phyloP scores from a whole-genome alignment of 1,140 invertebrate species.

The Metaphire vulgaris region DNA sequence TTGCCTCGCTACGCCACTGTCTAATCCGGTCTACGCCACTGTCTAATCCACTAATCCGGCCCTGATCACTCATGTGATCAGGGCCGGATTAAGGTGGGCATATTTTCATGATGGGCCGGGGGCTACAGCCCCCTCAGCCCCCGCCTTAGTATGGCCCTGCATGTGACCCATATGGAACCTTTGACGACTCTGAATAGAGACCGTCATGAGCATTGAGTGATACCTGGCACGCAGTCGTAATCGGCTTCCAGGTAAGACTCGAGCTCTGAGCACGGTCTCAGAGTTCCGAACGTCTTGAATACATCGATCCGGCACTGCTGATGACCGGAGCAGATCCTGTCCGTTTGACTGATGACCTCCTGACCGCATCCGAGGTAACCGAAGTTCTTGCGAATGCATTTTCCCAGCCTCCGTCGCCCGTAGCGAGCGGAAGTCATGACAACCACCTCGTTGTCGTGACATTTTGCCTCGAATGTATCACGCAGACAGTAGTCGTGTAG shows the following conservation, averaged over 20 bases:
- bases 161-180: too few species aligned
- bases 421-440: not conserved
- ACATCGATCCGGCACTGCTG: not conserved
- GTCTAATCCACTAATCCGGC: too few species aligned
- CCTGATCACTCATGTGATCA: too few species aligned
- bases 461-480: not conserved
- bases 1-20: too few species aligned
- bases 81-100: too few species aligned
- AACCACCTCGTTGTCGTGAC: not conserved
- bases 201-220: too few species aligned
- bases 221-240: slow-evolving; percentile 1
- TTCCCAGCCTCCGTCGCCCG: not conserved
- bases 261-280: not conserved
- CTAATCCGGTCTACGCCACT: too few species aligned
- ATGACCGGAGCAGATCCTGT: not conserved
- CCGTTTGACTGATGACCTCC: not conserved
- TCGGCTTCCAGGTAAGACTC: not conserved
- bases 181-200: too few species aligned
- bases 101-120: too few species aligned
- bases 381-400: slow-evolving; percentile 5
- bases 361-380: not conserved
- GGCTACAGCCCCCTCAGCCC: too few species aligned
- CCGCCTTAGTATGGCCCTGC: too few species aligned
- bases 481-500: not conserved
- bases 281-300: slow-evolving; percentile 1